A percentile compares a stretch with the other conserved stretches of the same genome.
These are phyloP conservation scores for Trichonephila clavipes DNA, from an alignment of 1,140 invertebrate species.

Conservation along the genomic window DNA sequence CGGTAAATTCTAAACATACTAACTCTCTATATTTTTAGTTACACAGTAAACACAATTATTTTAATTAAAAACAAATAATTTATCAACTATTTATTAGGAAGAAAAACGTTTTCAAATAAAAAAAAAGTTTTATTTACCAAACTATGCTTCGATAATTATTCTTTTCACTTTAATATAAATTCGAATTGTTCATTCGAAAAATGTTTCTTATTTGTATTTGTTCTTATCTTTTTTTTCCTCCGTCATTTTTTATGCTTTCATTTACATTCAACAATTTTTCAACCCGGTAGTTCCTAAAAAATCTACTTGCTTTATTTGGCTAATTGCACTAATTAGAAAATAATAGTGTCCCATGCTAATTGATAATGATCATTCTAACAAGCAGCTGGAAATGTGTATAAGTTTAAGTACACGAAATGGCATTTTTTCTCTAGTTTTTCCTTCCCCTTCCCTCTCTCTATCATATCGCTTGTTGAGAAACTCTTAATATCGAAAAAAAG, in stretches of 20 bases:
- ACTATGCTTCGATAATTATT: neutral
- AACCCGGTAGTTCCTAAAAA: neutral
- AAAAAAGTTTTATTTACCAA: neutral
- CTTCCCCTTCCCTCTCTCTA: no score
- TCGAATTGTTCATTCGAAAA: neutral
- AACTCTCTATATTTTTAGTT: no score
- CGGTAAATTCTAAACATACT: no score
- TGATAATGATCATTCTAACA: slow-evolving; percentile 67
- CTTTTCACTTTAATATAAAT: neutral
- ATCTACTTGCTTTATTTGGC: slow-evolving; percentile 8
- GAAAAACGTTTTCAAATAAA: neutral
- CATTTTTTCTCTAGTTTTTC: neutral
- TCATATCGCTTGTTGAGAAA: neutral
- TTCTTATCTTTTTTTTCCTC: neutral
- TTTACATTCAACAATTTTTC: neutral
- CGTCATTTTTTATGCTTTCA: neutral
- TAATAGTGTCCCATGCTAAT: slow-evolving; percentile 70
- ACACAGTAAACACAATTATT: neutral
- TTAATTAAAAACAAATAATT: neutral
- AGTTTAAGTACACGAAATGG: neutral
- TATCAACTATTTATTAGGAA: neutral
- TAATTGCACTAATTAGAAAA: slow-evolving; percentile 69
- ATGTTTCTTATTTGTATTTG: neutral
- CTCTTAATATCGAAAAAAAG: neutral
- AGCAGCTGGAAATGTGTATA: neutral